Evolutionary conservation across 2,113 vertebrate genomes (phyloP).

Genomic region (Emydura subglobosa): DNA sequence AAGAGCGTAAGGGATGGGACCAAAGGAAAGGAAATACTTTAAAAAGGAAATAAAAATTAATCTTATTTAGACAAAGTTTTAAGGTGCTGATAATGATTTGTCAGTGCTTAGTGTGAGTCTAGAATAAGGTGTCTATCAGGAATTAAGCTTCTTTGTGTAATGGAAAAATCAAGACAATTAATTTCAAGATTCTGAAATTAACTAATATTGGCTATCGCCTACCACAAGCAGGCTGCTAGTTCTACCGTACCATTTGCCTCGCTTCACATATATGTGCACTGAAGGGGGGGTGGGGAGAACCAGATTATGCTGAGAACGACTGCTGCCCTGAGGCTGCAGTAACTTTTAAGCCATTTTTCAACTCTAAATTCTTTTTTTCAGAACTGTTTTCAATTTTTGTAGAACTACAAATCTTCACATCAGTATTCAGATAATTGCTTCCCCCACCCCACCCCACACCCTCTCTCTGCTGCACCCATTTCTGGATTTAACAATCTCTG

Average conservation of each 20-base stretch:
- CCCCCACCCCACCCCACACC: too few species aligned
- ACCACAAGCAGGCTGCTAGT: neutral
- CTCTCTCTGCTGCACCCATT: neutral
- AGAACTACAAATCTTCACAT: neutral
- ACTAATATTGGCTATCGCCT: neutral
- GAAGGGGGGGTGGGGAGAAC: neutral
- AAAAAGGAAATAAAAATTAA: neutral
- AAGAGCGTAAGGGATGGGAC: neutral
- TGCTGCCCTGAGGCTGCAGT: neutral
- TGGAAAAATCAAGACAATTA: neutral
- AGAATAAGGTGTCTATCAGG: neutral
- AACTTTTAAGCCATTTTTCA: neutral
- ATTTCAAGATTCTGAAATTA: neutral
- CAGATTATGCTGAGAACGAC: neutral
- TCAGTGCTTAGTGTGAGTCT: neutral
- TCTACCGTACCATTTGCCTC: neutral
- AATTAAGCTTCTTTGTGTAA: neutral
- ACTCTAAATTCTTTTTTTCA: neutral
- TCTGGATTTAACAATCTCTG: neutral
- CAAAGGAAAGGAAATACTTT: neutral
- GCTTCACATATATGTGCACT: neutral
- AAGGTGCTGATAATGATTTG: neutral
- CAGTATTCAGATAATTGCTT: accelerated
- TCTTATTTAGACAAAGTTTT: neutral
- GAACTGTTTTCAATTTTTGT: neutral